Conservation (phyloP, 2,888 invertebrate species). For the Erebia epiphron region DNA sequence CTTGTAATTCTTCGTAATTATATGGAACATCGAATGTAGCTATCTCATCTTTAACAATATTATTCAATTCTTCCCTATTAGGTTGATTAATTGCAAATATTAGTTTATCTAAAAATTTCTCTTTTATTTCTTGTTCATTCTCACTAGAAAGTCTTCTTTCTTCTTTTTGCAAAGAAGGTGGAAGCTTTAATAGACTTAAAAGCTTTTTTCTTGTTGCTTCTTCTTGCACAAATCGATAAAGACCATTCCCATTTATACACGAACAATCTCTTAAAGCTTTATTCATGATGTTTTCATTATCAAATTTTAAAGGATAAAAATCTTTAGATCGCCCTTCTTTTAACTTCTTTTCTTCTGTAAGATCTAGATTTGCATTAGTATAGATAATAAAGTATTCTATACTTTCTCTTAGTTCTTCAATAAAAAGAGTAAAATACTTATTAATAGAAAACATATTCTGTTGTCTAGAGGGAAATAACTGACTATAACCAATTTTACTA, state of each 20-base stretch:
- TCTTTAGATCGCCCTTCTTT: slow-evolving; percentile 17
- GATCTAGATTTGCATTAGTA: too few relatives aligned
- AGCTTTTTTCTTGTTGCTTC: slow-evolving; percentile 39
- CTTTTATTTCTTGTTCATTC: too few relatives aligned
- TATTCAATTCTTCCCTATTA: slow-evolving; percentile 39
- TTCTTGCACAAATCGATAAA: slow-evolving; percentile 41
- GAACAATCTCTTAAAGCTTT: background rate
- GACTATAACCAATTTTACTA: too few relatives aligned
- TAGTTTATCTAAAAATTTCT: slow-evolving; percentile 42
- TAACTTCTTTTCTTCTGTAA: too few relatives aligned
- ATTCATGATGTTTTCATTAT: too few relatives aligned
- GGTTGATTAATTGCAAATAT: slow-evolving; percentile 33
- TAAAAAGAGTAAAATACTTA: too few relatives aligned
- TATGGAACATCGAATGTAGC: slow-evolving; percentile 40
- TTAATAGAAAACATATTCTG: too few relatives aligned
- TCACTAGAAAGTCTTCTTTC: too few relatives aligned
- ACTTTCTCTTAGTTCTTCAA: too few relatives aligned
- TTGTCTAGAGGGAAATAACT: too few relatives aligned
- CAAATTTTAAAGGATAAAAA: slow-evolving; percentile 42
- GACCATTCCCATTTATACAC: background rate
- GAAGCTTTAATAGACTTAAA: slow-evolving; percentile 41
- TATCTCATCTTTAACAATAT: slow-evolving; percentile 36
- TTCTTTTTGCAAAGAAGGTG: slow-evolving; percentile 39
- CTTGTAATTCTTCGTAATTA: slow-evolving; percentile 47
- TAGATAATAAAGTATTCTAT: too few relatives aligned